A percentile compares a stretch with the other conserved stretches of the same genome.
Conservation (phyloP, 2,888 invertebrate genomes). For the Rhodophaea formosa region DNA sequence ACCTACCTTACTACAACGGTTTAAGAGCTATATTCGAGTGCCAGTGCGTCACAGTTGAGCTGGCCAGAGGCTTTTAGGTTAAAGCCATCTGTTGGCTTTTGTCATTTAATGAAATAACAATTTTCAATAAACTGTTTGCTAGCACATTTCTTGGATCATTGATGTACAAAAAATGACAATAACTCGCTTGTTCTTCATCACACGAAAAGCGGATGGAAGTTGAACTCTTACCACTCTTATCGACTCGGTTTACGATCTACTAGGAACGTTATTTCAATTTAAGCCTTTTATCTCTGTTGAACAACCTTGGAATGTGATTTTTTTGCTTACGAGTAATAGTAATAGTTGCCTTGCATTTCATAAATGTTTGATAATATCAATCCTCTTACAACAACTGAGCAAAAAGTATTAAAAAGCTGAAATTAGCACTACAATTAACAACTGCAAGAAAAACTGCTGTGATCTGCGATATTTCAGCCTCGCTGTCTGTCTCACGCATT, state of each 20-base stretch:
- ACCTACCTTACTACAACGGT: not conserved
- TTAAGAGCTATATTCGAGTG: not conserved
- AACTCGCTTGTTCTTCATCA: too few species aligned
- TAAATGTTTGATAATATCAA: not conserved
- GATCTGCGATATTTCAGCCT: slow-evolving; percentile 9
- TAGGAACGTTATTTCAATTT: too few species aligned
- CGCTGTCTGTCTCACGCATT: slow-evolving; percentile 10
- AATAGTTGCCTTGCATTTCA: not conserved
- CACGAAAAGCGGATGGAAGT: too few species aligned
- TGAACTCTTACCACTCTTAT: too few species aligned
- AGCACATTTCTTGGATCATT: too few species aligned
- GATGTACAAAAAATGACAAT: too few species aligned
- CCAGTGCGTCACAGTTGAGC: not conserved
- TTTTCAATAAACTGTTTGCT: too few species aligned
- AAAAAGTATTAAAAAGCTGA: not conserved
- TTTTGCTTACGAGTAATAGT: too few species aligned
- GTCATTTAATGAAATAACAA: not conserved
- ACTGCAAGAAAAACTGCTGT: not conserved
- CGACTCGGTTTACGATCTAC: too few species aligned
- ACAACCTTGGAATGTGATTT: too few species aligned
- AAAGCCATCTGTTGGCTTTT: not conserved
- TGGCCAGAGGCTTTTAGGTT: slow-evolving; percentile 11
- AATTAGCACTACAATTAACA: not conserved
- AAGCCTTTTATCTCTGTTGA: too few species aligned
- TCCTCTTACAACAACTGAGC: not conserved